A percentile compares a stretch with the other conserved stretches of the same genome.
These are phyloP conservation scores for Urocitellus parryii DNA, from an alignment of 2,113 vertebrate species.

Conservation along the genomic window DNA sequence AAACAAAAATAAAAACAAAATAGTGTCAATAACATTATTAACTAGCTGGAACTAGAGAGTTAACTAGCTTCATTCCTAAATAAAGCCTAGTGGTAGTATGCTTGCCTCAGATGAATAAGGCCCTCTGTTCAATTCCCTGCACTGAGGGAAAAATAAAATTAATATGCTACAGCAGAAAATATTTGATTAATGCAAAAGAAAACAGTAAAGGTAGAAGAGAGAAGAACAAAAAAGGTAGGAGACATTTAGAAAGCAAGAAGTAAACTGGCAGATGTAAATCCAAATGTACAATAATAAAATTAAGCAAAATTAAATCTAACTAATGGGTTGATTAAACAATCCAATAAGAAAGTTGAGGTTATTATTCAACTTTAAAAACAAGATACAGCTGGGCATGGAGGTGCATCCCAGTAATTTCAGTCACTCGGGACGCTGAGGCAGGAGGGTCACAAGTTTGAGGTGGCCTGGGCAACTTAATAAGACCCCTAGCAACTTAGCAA, in stretches of 20 bases:
- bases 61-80: too few relatives aligned
- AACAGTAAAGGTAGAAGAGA: not conserved
- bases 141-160: not conserved
- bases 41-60: too few relatives aligned
- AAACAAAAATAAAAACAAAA: not conserved
- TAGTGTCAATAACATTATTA: not conserved
- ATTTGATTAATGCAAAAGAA: constrained; percentile 6
- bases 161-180: not conserved
- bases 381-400: too few relatives aligned
- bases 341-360: not conserved
- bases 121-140: not conserved
- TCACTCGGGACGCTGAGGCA: too few relatives aligned
- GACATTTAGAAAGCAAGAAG: not conserved
- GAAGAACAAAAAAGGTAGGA: not conserved
- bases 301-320: not conserved
- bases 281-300: not conserved
- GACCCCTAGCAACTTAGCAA: too few relatives aligned
- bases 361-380: not conserved
- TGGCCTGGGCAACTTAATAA: too few relatives aligned
- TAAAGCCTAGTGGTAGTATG: too few relatives aligned
- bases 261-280: not conserved
- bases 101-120: not conserved
- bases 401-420: too few relatives aligned
- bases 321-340: not conserved
- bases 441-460: too few relatives aligned